Conservation (phyloP, 2,797 vertebrate species). For the Apogon hyalosoma region DNA sequence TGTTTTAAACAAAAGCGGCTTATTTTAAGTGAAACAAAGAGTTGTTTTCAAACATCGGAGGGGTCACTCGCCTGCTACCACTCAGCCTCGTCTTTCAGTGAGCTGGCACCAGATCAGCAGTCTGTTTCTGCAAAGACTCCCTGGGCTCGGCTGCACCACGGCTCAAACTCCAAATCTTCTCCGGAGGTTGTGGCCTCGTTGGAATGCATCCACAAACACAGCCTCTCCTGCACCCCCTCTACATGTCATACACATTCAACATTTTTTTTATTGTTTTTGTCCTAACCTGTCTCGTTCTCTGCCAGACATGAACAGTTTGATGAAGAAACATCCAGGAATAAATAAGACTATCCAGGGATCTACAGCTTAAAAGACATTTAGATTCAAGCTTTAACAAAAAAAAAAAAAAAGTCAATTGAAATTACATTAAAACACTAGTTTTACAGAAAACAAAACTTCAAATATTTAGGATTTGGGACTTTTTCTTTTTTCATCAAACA, state of each 20-base stretch:
- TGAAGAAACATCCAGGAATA: constrained; percentile 11
- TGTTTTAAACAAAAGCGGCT: constrained; percentile 39
- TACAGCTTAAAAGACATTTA: too few relatives aligned
- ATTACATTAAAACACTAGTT: too few relatives aligned
- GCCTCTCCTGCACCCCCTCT: constrained; percentile 12
- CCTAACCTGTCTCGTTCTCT: constrained; percentile 3
- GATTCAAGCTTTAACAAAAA: too few relatives aligned
- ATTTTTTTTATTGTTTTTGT: neutral
- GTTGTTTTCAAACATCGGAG: constrained; percentile 46
- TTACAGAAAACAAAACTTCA: too few relatives aligned
- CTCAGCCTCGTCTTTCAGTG: constrained; percentile 32
- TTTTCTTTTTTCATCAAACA: too few relatives aligned
- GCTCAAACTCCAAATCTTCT: constrained; percentile 52
- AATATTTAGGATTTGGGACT: too few relatives aligned
- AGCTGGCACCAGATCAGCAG: constrained; percentile 53
- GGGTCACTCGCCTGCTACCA: constrained; percentile 45
- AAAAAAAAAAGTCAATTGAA: too few relatives aligned
- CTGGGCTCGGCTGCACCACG: constrained; percentile 23
- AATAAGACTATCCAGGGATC: neutral
- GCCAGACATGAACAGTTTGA: constrained; percentile 1
- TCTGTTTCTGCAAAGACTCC: constrained; percentile 18
- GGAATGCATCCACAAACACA: constrained; percentile 67
- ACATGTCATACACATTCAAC: constrained; percentile 18
- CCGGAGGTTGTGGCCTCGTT: constrained; percentile 51
- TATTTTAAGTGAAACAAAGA: constrained; percentile 34